Base-by-base conservation (phyloP, 2,888 invertebrate genomes). In the Deilephila porcellus region DNA sequence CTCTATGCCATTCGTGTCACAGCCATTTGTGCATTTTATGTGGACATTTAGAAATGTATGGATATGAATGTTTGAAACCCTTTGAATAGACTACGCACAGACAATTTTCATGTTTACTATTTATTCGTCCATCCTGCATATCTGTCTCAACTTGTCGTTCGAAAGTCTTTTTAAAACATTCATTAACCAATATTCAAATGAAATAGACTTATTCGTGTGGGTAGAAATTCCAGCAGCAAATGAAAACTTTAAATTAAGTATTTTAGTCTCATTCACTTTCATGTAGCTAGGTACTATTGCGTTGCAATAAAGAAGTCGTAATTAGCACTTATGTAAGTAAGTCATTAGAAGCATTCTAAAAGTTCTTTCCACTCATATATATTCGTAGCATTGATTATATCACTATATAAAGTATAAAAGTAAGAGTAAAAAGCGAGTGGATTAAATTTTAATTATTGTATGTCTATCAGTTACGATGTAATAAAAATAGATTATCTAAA, bases 341-440 rank as follows among this genome's bases (percentile, higher is more conserved):
- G 14, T 67, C 67, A 67, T 67, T 67, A 67, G 52, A 67, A 52
- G 67, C 20, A 67, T 52, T 67, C 45, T 67, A 17, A 56, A 56
- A 67, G 37, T 52, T 67, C 52, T 52, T 34, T 52, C 17, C 52
- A 25, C 45, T 67, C 20, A 7, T 67, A 67, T 25, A 52, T 52
- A 25, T 1, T 25, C 25, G 25, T 25, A 52, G 25, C 25, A 17
- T 67, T 67, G 67, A 52, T 67, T 67, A 67, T 52, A 67, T 67
- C 67, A 67, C 63, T 67, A 25, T 64, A 20, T 67, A 45, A 52
- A 67, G 14, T 67, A 67, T 14, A 52, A 67, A 67, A 60, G 3
- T 67, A 25, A 14, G 14, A 52, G 45, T 25, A 52, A 14, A 25
- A 52, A 52, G 25, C 25, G 2, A 67, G 25, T 25, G 14, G 20